Conservation (phyloP, 1,140 invertebrate genomes). For the Drosophila athabasca region DNA sequence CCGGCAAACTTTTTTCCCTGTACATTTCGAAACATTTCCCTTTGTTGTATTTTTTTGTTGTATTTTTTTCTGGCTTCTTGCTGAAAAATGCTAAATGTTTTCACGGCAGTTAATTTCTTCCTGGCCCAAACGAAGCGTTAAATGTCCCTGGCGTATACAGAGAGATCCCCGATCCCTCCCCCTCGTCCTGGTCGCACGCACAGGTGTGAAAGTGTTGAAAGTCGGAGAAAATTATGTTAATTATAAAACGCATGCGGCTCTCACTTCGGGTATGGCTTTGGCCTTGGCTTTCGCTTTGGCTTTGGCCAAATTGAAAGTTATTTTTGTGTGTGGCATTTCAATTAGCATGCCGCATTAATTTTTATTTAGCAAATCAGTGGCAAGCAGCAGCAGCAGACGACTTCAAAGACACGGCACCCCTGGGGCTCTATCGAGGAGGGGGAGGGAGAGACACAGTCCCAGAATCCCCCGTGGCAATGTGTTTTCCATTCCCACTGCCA, state of each 20-base stretch:
- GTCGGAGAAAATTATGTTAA: constrained; percentile 72
- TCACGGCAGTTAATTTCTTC: constrained; percentile 77
- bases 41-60: constrained; percentile 15
- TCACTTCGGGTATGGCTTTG: constrained; percentile 17
- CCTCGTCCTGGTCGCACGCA: constrained; percentile 4
- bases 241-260: constrained; percentile 65
- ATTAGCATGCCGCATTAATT: constrained; percentile 69
- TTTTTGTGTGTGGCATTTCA: constrained; percentile 74
- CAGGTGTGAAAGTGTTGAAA: constrained; percentile 77
- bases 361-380: constrained; percentile 66
- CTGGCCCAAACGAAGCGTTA: constrained; percentile 71
- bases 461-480: constrained; percentile 58
- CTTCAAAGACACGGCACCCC: constrained; percentile 63
- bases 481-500: constrained; percentile 60
- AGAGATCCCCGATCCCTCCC: neutral
- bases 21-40: constrained; percentile 23
- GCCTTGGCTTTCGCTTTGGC: no score
- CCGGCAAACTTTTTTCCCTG: neutral
- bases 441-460: neutral
- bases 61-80: constrained; percentile 23
- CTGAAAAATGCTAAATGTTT: constrained; percentile 68
- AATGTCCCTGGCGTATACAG: constrained; percentile 55
- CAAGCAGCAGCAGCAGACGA: constrained; percentile 33
- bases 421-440: neutral
- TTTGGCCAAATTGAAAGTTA: constrained; percentile 62